Base-by-base conservation (phyloP, 2,888 invertebrate genomes). In the Sarcophaga rosellei region DNA sequence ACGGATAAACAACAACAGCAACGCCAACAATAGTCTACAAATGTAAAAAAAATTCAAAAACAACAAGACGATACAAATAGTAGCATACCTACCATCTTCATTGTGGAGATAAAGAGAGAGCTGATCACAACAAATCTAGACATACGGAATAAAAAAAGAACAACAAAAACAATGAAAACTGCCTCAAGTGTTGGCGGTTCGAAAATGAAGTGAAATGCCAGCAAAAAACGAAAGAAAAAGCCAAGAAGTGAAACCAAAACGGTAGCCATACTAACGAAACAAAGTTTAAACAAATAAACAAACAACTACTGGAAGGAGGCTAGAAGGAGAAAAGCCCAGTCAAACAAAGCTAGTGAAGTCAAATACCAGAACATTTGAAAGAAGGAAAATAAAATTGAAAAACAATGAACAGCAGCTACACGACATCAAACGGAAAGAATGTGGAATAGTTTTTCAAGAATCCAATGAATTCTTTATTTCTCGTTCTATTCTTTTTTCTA, bases 171-270 rank as follows among this genome's bases (percentile, higher is more conserved):
- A 47, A 45, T 53, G n/a, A 47, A 23, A 73, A 45, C 47, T 61
- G 84, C 87, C 87, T 66, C 78, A 85, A 84, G 87, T 85, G 85
- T 87, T 85, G 79, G 85, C 81, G 82, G 76, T 82, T 65, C 72
- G 47, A 72, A 77, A 81, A 70, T n/a, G 62, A 70, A 10, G n/a
- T 47, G 12, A 53, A 53, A 15, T 53, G 53, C 53, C 44, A 59
- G 4, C 61, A 68, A 53, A 69, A 69, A 20, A 57, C 15, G 47
- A 23, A 47, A 25, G 23, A 63, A 63, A 59, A 35, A 47, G 23
- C 10, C 21, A 45, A 63, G 4, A 63, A 53, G 17, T 8, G 20
- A 68, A 62, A 53, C 59, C 4, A 84, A 82, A 82, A 87, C 85
- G 76, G 84, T 87, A 85, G 85, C 87, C 76, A 63, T 69, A 84